Percentiles rank a stretch among this genome's conserved stretches.
Evolutionary conservation across 2,888 invertebrate species (phyloP).

Genomic region (Brenthis hecate): DNA sequence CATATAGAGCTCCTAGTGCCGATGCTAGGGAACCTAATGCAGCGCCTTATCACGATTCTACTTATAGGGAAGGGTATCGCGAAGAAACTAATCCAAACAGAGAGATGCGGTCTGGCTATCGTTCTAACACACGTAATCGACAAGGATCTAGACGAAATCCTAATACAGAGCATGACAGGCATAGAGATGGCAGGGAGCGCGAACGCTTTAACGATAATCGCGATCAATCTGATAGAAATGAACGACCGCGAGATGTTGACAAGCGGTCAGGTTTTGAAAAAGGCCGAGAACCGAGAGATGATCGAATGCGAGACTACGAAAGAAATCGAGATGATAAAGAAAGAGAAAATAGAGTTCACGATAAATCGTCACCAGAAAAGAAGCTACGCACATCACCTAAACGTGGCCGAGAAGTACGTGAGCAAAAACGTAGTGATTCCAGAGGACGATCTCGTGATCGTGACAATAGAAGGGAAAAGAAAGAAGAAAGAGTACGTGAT

Average conservation of each 20-base stretch:
- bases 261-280: constrained; percentile 61
- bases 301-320: constrained; percentile 54
- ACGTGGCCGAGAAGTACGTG: constrained; percentile 63
- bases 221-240: constrained; percentile 63
- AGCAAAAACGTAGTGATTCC: constrained; percentile 74
- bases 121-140: constrained; percentile 58
- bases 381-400: constrained; percentile 68
- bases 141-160: constrained; percentile 65
- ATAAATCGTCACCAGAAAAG: constrained; percentile 69
- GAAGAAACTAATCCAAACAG: constrained; percentile 61
- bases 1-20: constrained; percentile 67
- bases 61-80: constrained; percentile 66
- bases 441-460: constrained; percentile 75
- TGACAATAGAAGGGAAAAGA: constrained; percentile 80
- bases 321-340: constrained; percentile 68
- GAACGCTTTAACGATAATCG: constrained; percentile 71
- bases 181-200: constrained; percentile 66
- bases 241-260: constrained; percentile 70
- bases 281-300: constrained; percentile 61
- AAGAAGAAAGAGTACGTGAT: constrained; percentile 71
- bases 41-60: constrained; percentile 64
- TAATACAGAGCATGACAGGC: constrained; percentile 65
- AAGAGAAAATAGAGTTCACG: constrained; percentile 64
- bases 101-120: constrained; percentile 62
- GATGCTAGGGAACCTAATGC: constrained; percentile 65